phyloP scores from a whole-genome alignment of 2,797 vertebrate species.

The Rhinogobio ventralis region DNA sequence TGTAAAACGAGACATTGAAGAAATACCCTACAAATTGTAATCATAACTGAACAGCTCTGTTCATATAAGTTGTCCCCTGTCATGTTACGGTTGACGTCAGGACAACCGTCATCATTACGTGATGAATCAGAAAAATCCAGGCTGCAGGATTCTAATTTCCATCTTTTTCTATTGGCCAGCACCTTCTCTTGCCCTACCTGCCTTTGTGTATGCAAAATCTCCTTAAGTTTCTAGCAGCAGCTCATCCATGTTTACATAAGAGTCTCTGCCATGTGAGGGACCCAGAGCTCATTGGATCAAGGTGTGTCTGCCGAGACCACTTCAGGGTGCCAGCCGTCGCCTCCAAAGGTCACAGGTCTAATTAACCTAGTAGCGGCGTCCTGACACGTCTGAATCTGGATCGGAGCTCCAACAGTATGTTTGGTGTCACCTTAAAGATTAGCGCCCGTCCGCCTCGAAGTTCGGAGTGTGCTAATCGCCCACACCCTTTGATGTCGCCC shows the following conservation, averaged over 20 bases:
- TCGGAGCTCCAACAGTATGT: slow-evolving; percentile 62
- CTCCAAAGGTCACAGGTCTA: slow-evolving; percentile 55
- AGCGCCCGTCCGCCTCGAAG: slow-evolving; percentile 56
- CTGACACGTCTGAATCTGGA: slow-evolving; percentile 58
- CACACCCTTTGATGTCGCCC: slow-evolving; percentile 66
- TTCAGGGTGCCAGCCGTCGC: slow-evolving; percentile 23
- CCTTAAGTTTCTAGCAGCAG: neutral
- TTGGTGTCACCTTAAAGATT: slow-evolving; percentile 70
- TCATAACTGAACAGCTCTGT: neutral
- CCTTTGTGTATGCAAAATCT: slow-evolving; percentile 5
- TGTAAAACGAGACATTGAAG: neutral
- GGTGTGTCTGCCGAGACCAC: slow-evolving; percentile 7
- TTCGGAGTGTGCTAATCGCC: slow-evolving; percentile 63
- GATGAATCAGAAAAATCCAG: neutral
- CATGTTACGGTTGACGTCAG: neutral
- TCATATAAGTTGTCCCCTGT: neutral
- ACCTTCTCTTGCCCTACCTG: neutral
- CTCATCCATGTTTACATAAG: slow-evolving; percentile 6
- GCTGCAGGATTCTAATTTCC: neutral
- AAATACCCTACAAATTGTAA: neutral
- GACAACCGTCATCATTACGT: neutral
- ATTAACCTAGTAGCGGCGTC: slow-evolving; percentile 57
- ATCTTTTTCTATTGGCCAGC: neutral
- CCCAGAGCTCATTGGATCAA: slow-evolving; percentile 19
- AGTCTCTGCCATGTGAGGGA: neutral